These are phyloP conservation scores for Erannis defoliaria DNA, from an alignment of 2,888 invertebrate genomes.

Conservation along the genomic window DNA sequence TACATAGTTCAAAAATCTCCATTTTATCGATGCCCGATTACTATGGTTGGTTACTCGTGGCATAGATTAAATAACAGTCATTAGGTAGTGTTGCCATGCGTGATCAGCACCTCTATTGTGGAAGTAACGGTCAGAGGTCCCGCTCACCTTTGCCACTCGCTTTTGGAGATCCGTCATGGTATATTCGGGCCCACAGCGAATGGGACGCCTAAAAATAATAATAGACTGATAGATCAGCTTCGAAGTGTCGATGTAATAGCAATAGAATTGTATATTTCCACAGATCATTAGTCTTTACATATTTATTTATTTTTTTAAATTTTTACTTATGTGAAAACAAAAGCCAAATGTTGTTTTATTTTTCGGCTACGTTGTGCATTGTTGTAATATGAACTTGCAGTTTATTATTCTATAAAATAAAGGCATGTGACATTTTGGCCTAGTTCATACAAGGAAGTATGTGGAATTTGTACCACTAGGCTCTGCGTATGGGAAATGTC, in stretches of 20 bases:
- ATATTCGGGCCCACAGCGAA: neutral
- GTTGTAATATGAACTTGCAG: no score
- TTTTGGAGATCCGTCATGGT: constrained; percentile 32
- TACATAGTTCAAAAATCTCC: neutral
- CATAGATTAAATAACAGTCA: neutral
- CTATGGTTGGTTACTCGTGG: constrained; percentile 5
- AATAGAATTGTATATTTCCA: neutral
- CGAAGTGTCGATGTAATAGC: neutral
- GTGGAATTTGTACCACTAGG: no score
- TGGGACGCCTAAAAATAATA: neutral
- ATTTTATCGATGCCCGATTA: neutral
- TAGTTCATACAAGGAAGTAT: no score
- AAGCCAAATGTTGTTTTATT: no score
- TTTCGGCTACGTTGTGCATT: no score
- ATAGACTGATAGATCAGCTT: neutral
- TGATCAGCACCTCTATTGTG: constrained; percentile 60
- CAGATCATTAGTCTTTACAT: neutral
- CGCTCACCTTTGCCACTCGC: constrained; percentile 23
- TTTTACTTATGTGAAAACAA: no score
- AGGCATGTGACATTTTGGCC: no score
- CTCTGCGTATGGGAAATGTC: no score
- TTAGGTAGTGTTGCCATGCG: constrained; percentile 38
- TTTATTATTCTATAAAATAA: no score
- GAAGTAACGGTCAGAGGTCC: constrained; percentile 39
- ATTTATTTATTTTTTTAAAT: no score